These are phyloP conservation scores for Patiria pectinifera DNA, from an alignment of 53 echinoderm and acorn worm genomes.

Conservation along the genomic window DNA sequence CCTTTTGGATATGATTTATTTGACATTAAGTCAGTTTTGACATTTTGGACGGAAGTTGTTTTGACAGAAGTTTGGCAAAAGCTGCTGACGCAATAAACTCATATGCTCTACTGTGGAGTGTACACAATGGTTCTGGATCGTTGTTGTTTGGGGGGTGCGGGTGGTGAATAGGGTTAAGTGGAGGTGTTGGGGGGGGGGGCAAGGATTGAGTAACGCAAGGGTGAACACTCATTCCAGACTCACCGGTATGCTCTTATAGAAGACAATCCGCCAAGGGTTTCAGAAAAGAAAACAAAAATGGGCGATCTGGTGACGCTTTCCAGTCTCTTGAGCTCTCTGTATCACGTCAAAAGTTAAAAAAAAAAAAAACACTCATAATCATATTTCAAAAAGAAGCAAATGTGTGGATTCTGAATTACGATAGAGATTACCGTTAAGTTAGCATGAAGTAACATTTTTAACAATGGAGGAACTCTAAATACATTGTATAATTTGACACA, in stretches of 20 bases:
- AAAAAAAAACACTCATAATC: not conserved
- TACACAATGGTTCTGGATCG: too few species aligned
- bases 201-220: too few species aligned
- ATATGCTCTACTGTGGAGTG: not conserved
- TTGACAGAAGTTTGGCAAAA: not conserved
- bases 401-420: too few species aligned
- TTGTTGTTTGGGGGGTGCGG: too few species aligned
- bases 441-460: too few species aligned
- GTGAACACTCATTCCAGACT: not conserved
- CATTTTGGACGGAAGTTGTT: not conserved
- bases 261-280: slow-evolving; percentile 77
- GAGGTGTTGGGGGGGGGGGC: too few species aligned
- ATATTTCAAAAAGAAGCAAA: not conserved
- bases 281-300: slow-evolving; percentile 77
- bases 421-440: too few species aligned
- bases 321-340: slow-evolving; percentile 78
- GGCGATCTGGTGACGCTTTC: slow-evolving; percentile 77
- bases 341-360: not conserved
- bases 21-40: too few species aligned
- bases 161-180: too few species aligned
- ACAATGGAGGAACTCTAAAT: too few species aligned
- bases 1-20: too few species aligned
- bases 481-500: too few species aligned
- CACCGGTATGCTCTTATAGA: slow-evolving; percentile 86
- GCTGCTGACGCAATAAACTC: not conserved